Evolutionary conservation across 1,140 invertebrate genomes (phyloP), one percentile per base, ranked within the genome.

Genomic region (Drosophila mojavensis): DNA sequence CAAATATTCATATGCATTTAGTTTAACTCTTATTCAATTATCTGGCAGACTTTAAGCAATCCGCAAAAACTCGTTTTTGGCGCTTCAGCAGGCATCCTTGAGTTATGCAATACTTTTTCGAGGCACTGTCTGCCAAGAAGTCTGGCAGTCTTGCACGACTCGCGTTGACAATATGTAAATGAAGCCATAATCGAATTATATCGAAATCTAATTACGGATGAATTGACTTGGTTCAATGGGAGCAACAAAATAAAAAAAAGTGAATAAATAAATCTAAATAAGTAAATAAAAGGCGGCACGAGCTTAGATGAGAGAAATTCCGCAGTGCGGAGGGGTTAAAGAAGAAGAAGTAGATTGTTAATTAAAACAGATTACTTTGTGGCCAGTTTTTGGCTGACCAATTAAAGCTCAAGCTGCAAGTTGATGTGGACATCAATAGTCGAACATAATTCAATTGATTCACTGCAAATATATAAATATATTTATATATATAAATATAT

Each of bases 301-400:
- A 80, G 71, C 50, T 73, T 26, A 51, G 53, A 61, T 70, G 68
- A 68, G 59, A 71, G 65, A 81, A 85, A 77, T 72, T 68, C 17
- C 45, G 2, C 6, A 73, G 50, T 36, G 58, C 48, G 48, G 54
- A 53, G 81, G 59, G 51, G n/a, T 33, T 60, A 64, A 51, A 70
- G n/a, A 17, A 17, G 9, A 48, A 67, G 81, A 86, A 70, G n/a
- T 20, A 68, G 47, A 68, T 53, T 85, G 45, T 36, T 68, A 56
- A 83, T 80, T 60, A 36, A 33, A 67, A 53, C 17, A 36, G 54
- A 56, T 48, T 53, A 56, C 59, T 56, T 47, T 50, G 11, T 33
- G 24, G 51, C 43, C 59, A 75, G 20, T 65, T 73, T 53, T 54
- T 41, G 47, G 45, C 43, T 54, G 43, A 33, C 47, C 39, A 56